Base-by-base conservation (phyloP, 2,113 vertebrate species). In the Pungitius pungitius region DNA sequence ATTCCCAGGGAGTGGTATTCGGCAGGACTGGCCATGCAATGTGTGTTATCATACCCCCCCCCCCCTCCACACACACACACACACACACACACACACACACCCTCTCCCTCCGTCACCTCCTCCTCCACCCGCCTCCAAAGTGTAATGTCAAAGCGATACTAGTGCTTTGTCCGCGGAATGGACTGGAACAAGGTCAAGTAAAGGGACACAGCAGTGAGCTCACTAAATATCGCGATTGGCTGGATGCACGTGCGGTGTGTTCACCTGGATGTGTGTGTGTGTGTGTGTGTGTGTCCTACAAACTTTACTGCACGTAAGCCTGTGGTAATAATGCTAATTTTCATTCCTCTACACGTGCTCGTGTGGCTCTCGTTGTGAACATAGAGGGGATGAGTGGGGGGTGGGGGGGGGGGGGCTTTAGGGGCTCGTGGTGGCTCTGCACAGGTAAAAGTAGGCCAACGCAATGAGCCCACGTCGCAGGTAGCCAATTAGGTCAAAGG, bases 1-100 rank as follows among this genome's bases (percentile, higher is more conserved):
- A 84, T 83, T 78, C 84, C 80, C 87, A 82, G 88, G 89, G 89
- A 90, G 89, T 85, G 88, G 87, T 92, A 67, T 78, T 87, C 81
- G 26, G 74, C 69, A 40, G 43, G 71, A 81, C 79, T 88, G 83
- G 76, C 75, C 67, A 30, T 84, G 65, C 73, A 68, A 43, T 67
- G 78, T 81, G 77, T 85, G 78, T 81, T 74, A 85, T 77, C 76
- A 30, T 40, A 65, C 14, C 51, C n/a, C 39, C 15, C 2, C 4
- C 27, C 13, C 0, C 33, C 62, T 0, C 55, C 26, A n/a, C 1
- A 18, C 39, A 3, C 39, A 43, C 40, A 43, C 27, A 22, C 11
- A 18, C 39, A 3, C 39, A 43, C 40, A 43, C 27, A 22, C 1
- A 18, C 39, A 3, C 39, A 43, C 40, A 43, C 27, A 22, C 11